phyloP scores from a whole-genome alignment of 2,797 vertebrate species.

The Girardinus metallicus region DNA sequence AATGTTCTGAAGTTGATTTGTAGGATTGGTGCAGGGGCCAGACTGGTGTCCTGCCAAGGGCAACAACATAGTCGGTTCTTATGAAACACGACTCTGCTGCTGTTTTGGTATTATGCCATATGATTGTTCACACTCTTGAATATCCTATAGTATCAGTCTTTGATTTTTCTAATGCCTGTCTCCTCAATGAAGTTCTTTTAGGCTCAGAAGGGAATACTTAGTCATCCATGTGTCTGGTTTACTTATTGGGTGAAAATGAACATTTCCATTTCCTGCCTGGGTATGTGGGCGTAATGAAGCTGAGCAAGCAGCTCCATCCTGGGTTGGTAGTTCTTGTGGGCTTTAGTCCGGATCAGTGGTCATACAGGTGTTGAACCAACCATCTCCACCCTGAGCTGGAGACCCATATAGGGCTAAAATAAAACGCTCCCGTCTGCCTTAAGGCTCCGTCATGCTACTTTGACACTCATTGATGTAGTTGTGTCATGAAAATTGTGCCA shows the following conservation, averaged over 20 bases:
- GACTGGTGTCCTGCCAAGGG: slow-evolving; percentile 23
- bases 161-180: neutral
- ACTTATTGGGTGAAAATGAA: neutral
- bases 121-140: slow-evolving; percentile 1
- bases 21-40: slow-evolving; percentile 22
- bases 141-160: neutral
- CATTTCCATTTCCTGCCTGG: neutral
- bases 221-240: neutral
- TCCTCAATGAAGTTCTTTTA: neutral
- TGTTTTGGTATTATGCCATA: neutral
- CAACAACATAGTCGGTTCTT: slow-evolving; percentile 11
- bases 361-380: neutral
- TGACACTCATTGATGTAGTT: too few relatives aligned
- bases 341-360: neutral
- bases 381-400: neutral
- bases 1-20: slow-evolving; percentile 34
- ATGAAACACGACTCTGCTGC: slow-evolving; percentile 1
- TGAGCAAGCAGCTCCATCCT: neutral
- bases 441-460: too few relatives aligned
- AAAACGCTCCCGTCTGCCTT: neutral
- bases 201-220: neutral
- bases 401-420: neutral
- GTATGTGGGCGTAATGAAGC: neutral
- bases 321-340: neutral
- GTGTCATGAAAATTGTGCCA: too few relatives aligned